Percentiles rank a stretch among this genome's conserved stretches.
Conservation (phyloP, 2,113 vertebrate species). For the Dendropsophus ebraccatus region DNA sequence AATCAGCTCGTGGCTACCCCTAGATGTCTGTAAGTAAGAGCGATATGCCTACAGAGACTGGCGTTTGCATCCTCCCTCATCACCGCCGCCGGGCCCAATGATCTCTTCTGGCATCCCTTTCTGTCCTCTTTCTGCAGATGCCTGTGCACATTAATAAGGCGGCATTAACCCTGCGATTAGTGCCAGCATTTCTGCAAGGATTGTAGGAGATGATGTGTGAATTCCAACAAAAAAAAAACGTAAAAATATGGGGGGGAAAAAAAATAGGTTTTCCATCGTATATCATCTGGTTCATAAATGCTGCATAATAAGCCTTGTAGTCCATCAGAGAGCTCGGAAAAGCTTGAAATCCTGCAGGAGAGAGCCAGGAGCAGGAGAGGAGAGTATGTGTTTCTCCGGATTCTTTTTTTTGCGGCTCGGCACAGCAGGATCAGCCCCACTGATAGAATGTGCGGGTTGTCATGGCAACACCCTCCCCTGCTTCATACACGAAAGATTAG, state of each 20-base stretch:
- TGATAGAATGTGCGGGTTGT: conserved; percentile 84
- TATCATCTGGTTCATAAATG: not conserved
- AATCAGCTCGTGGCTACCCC: conserved; percentile 64
- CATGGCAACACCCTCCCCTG: conserved; percentile 85
- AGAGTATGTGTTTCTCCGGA: conserved; percentile 76
- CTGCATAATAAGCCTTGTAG: not conserved
- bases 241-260: not conserved
- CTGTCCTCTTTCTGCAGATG: conserved; percentile 2
- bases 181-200: not conserved
- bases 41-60: conserved; percentile 68
- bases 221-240: not conserved
- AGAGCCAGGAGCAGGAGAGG: conserved; percentile 72
- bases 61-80: conserved; percentile 68
- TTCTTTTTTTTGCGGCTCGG: conserved; percentile 76
- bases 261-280: not conserved
- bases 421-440: conserved; percentile 75
- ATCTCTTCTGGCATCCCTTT: conserved; percentile 58
- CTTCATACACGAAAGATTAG: conserved; percentile 86
- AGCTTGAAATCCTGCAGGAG: conserved; percentile 76
- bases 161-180: not conserved
- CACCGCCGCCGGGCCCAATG: conserved; percentile 66
- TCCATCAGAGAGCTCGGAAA: conserved; percentile 70
- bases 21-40: conserved; percentile 57
- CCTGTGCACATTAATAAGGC: not conserved
- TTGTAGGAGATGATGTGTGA: not conserved